Percentiles rank a stretch among this genome's conserved stretches.
phyloP scores from a whole-genome alignment of 53 echinoderm and acorn worm genomes.

The Echinometra lucunter region DNA sequence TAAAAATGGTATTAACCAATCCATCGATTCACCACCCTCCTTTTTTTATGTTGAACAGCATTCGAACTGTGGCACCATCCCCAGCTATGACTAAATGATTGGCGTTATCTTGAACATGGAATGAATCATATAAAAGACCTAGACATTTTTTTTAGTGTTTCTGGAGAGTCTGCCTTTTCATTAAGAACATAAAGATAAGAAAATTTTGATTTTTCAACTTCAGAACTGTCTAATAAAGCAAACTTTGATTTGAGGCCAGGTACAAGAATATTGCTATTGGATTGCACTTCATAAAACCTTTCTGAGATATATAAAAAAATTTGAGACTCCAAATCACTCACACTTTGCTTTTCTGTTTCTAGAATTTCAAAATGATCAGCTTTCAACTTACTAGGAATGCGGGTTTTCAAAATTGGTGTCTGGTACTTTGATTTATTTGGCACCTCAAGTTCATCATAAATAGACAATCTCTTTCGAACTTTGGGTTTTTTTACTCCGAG shows the following conservation, averaged over 20 bases:
- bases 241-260: neutral
- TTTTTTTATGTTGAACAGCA: slow-evolving; percentile 19
- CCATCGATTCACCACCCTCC: slow-evolving; percentile 38
- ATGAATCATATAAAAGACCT: slow-evolving; percentile 38
- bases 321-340: neutral
- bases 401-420: neutral
- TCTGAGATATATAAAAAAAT: neutral
- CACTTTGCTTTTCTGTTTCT: neutral
- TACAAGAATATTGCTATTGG: neutral
- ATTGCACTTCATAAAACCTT: neutral
- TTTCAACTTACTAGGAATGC: neutral
- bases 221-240: slow-evolving; percentile 26
- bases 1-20: slow-evolving; percentile 78
- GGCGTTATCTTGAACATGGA: neutral
- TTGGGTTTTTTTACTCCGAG: neutral
- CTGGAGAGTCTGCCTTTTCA: slow-evolving; percentile 55
- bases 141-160: slow-evolving; percentile 30
- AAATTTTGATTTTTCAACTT: slow-evolving; percentile 54
- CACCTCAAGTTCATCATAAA: neutral
- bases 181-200: slow-evolving; percentile 34
- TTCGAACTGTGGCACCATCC: slow-evolving; percentile 59
- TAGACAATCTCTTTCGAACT: neutral
- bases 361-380: neutral
- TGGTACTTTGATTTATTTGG: slow-evolving; percentile 15
- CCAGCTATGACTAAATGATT: slow-evolving; percentile 62